Evolutionary conservation across 1,140 invertebrate genomes (phyloP).

Genomic region (Latrodectus geometricus): DNA sequence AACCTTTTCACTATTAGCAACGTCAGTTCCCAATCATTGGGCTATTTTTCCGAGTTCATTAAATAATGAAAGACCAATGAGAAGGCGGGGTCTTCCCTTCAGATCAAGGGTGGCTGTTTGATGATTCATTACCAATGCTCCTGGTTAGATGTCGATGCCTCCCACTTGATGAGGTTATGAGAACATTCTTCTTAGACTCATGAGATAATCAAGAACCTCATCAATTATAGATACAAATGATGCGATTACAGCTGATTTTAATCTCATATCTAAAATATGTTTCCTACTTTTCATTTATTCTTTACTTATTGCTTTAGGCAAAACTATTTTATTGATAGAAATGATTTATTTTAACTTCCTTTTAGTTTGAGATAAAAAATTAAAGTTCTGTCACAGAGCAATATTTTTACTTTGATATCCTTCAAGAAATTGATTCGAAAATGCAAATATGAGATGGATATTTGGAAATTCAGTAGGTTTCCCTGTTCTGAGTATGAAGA

Average conservation of each 20-base stretch:
- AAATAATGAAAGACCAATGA: slow-evolving; percentile 51
- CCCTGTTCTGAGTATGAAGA: too few species aligned
- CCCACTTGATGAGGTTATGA: slow-evolving; percentile 6
- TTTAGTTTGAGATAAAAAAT: too few species aligned
- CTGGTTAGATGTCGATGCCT: slow-evolving; percentile 22
- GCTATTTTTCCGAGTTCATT: slow-evolving; percentile 56
- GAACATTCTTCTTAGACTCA: slow-evolving; percentile 1
- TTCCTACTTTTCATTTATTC: too few species aligned
- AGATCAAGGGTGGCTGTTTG: slow-evolving; percentile 35
- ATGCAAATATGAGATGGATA: too few species aligned
- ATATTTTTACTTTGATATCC: too few species aligned
- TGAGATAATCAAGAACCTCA: neutral
- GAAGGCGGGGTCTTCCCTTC: slow-evolving; percentile 7
- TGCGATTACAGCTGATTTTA: neutral
- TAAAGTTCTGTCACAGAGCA: too few species aligned
- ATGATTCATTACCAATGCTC: slow-evolving; percentile 45
- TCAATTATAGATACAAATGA: slow-evolving; percentile 9
- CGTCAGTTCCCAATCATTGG: slow-evolving; percentile 43
- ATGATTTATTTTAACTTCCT: too few species aligned
- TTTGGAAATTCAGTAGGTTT: too few species aligned
- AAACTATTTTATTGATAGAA: too few species aligned
- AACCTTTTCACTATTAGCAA: slow-evolving; percentile 21
- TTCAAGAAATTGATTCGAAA: too few species aligned
- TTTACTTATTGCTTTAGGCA: too few species aligned
- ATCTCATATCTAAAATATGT: neutral